A percentile compares a stretch with the other conserved stretches of the same genome.
phyloP scores from a whole-genome alignment of 2,888 invertebrate species.

The Nomada hirtipes region DNA sequence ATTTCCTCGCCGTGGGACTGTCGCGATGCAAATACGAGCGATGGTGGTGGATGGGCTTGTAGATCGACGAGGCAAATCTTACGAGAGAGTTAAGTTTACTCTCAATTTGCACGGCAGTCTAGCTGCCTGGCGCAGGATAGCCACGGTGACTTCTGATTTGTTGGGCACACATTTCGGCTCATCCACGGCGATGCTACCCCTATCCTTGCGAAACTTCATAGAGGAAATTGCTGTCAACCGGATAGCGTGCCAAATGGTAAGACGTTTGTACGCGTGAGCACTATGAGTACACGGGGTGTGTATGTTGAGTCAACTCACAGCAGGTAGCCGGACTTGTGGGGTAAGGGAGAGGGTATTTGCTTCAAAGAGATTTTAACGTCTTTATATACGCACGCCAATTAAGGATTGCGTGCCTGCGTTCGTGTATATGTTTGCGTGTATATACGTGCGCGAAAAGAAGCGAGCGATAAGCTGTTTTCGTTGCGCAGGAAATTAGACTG shows the following conservation, averaged over 20 bases:
- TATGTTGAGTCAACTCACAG: slow-evolving; percentile 30
- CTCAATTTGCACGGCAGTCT: slow-evolving; percentile 50
- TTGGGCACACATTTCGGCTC: slow-evolving; percentile 68
- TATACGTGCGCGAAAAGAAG: slow-evolving; percentile 6
- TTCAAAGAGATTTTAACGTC: slow-evolving; percentile 54
- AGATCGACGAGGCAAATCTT: slow-evolving; percentile 55
- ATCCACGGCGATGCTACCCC: slow-evolving; percentile 55
- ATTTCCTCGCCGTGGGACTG: slow-evolving; percentile 62
- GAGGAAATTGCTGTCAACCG: slow-evolving; percentile 62
- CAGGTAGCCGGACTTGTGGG: slow-evolving; percentile 1
- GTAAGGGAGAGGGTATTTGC: slow-evolving; percentile 18
- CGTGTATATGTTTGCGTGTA: not conserved
- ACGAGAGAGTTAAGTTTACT: slow-evolving; percentile 59
- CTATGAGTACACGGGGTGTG: slow-evolving; percentile 33
- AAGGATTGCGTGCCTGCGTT: slow-evolving; percentile 29
- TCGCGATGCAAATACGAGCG: slow-evolving; percentile 35
- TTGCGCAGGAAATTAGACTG: not conserved
- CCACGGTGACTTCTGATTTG: slow-evolving; percentile 67
- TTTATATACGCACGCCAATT: slow-evolving; percentile 38
- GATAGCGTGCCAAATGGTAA: slow-evolving; percentile 53
- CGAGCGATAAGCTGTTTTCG: slow-evolving; percentile 23
- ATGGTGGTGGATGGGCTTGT: slow-evolving; percentile 28
- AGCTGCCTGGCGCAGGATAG: slow-evolving; percentile 37
- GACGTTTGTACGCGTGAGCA: slow-evolving; percentile 42
- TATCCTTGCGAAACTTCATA: slow-evolving; percentile 55